These are phyloP conservation scores for Orussus abietinus DNA, from an alignment of 1,140 invertebrate genomes.

Conservation along the genomic window DNA sequence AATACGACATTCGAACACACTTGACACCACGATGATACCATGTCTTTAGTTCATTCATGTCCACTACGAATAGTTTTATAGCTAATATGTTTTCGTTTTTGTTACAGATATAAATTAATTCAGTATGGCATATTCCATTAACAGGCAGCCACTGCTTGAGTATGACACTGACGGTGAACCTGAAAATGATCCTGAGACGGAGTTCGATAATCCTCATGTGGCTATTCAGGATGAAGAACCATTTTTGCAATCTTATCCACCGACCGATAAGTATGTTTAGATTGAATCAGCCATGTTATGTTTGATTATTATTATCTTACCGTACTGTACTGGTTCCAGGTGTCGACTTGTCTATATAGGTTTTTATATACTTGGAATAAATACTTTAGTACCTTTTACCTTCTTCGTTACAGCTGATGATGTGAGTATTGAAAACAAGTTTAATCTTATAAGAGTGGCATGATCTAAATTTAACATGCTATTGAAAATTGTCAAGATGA, in stretches of 20 bases:
- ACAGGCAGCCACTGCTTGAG: slow-evolving; percentile 48
- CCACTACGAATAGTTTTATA: no score
- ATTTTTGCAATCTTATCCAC: slow-evolving; percentile 55
- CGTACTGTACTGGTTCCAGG: slow-evolving; percentile 44
- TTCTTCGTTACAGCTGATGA: slow-evolving; percentile 93
- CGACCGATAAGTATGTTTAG: slow-evolving; percentile 51
- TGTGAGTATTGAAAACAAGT: no score
- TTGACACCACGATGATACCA: no score
- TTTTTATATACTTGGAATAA: slow-evolving; percentile 87
- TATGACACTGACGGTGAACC: slow-evolving; percentile 48
- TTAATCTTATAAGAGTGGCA: no score
- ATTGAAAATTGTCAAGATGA: neutral
- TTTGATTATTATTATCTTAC: slow-evolving; percentile 6
- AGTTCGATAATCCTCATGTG: slow-evolving; percentile 45
- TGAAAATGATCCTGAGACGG: slow-evolving; percentile 49
- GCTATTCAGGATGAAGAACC: slow-evolving; percentile 51
- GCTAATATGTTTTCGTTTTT: slow-evolving; percentile 4
- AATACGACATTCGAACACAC: no score
- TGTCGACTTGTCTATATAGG: slow-evolving; percentile 72
- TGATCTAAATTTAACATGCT: slow-evolving; percentile 12
- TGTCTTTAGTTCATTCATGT: no score
- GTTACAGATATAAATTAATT: no score
- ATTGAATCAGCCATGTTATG: neutral
- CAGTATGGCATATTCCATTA: slow-evolving; percentile 51
- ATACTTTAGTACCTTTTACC: slow-evolving; percentile 89